Evolutionary conservation across 2,113 vertebrate species (phyloP), one percentile per base, ranked within the genome.

Genomic region (Limnothrissa miodon): DNA sequence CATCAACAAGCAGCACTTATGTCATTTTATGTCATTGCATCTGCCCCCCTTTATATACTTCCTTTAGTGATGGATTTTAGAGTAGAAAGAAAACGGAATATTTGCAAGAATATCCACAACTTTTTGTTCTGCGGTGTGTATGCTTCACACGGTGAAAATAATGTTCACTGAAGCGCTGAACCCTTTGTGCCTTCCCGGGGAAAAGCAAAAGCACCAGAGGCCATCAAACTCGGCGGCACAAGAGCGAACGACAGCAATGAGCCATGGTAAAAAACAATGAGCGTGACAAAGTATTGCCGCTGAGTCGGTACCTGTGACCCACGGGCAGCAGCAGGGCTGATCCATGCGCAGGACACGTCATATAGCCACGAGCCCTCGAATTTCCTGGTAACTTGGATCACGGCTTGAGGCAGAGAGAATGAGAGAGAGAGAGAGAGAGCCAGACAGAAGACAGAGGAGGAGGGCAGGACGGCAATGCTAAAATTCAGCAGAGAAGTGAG

Each of bases 381-480:
- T 33, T 36, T 74, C 21, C 36, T 56, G n/a, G 19, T 23, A 53
- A 13, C 25, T 11, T 13, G 19, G 33, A 13, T 5, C 10, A 36
- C 9, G 62, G 33, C 66, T 33, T 29, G 66, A 74, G 66, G 66
- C 66, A 10, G 70, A 29, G 36, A 87, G 48, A 86, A 80, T 74
- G 66, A 84, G 23, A 36, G 83, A 46, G 36, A 56, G 48, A 74
- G 86, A 81, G 84, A 78, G n/a, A n/a, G n/a, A n/a, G n/a, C n/a
- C n/a, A 81, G 83, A 86, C 82, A 82, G 74, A 33, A 45, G 29
- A 83, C 83, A 78, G 80, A 88, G 80, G 79, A 81, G 56, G 53
- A 74, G 66, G 15, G 66, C 66, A 74, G 29, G 66, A 74, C 66
- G 36, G 66, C 66, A 74, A 33, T 74, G 66, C 66, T n/a, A 36